phyloP scores from a whole-genome alignment of 2,797 vertebrate species.

The Scarus forsteni region DNA sequence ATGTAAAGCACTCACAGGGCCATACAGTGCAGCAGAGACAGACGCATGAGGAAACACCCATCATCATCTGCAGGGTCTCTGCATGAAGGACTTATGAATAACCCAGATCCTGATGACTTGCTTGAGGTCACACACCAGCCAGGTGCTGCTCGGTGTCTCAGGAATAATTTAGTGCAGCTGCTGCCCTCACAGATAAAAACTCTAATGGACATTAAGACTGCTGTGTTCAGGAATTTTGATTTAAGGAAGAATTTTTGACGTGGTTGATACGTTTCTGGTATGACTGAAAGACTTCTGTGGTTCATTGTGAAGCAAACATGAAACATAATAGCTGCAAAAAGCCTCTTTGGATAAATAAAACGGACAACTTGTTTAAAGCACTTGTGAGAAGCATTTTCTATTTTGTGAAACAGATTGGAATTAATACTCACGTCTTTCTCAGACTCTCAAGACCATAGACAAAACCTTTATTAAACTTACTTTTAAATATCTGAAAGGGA shows the following conservation, averaged over 20 bases:
- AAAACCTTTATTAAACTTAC: too few species aligned
- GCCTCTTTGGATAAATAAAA: too few species aligned
- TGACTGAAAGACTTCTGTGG: not conserved
- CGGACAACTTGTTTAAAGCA: too few species aligned
- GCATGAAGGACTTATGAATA: conserved; percentile 65
- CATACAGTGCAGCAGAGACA: not conserved
- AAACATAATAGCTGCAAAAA: not conserved
- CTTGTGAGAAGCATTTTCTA: too few species aligned
- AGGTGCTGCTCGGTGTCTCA: conserved; percentile 54
- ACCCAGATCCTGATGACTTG: conserved; percentile 49
- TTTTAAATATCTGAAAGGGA: too few species aligned
- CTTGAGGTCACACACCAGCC: conserved; percentile 39
- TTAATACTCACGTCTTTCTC: too few species aligned
- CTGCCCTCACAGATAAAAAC: conserved; percentile 18
- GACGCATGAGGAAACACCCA: conserved; percentile 8
- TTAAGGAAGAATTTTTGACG: conserved; percentile 3
- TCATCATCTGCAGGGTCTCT: conserved; percentile 21
- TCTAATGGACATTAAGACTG: not conserved
- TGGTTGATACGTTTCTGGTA: not conserved
- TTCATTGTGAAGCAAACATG: not conserved
- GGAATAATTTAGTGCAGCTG: conserved; percentile 62
- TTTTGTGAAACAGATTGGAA: too few species aligned
- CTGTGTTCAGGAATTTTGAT: not conserved
- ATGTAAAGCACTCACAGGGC: conserved; percentile 16
- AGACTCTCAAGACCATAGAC: too few species aligned